Percentiles rank a stretch among this genome's conserved stretches.
phyloP scores from a whole-genome alignment of 1,140 invertebrate genomes.

The Anthonomus grandis region DNA sequence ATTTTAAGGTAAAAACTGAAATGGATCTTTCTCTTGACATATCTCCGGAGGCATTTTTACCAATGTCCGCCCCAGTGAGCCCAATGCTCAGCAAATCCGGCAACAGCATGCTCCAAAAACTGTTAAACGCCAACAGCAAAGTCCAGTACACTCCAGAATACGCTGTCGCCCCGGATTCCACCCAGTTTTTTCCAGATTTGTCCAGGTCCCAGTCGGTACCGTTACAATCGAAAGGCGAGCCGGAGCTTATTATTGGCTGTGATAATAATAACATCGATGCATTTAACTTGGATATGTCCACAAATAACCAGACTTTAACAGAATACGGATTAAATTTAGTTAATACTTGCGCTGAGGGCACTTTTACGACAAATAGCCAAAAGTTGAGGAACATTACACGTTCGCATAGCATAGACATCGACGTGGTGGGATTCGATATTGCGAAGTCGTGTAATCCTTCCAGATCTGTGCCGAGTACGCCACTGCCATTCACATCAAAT shows the following conservation, averaged over 20 bases:
- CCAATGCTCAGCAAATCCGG: conserved; percentile 48
- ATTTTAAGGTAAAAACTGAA: conserved; percentile 39
- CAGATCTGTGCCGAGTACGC: conserved; percentile 62
- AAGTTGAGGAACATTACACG: conserved; percentile 27
- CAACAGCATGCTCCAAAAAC: conserved; percentile 36
- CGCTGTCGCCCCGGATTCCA: conserved; percentile 35
- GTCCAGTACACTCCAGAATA: conserved; percentile 45
- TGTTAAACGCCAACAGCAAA: conserved; percentile 40
- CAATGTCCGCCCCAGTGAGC: conserved; percentile 58
- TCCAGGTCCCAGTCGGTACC: conserved; percentile 62
- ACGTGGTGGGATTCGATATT: conserved; percentile 28
- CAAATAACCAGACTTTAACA: conserved; percentile 32
- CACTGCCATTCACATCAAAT: conserved; percentile 53
- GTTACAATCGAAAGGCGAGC: no score
- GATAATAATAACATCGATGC: conserved; percentile 42
- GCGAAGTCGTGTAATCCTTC: conserved; percentile 49
- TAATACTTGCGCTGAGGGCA: conserved; percentile 61
- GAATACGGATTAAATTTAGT: conserved; percentile 55
- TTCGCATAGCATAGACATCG: conserved; percentile 41
- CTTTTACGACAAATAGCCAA: conserved; percentile 40
- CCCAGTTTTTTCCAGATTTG: conserved; percentile 46
- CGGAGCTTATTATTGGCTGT: no score
- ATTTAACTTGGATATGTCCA: conserved; percentile 36
- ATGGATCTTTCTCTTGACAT: conserved; percentile 38
- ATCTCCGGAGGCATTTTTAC: conserved; percentile 45